Evolutionary conservation across 2,888 invertebrate genomes (phyloP), one percentile per base, ranked within the genome.

Genomic region (Nemapogon koenigi): DNA sequence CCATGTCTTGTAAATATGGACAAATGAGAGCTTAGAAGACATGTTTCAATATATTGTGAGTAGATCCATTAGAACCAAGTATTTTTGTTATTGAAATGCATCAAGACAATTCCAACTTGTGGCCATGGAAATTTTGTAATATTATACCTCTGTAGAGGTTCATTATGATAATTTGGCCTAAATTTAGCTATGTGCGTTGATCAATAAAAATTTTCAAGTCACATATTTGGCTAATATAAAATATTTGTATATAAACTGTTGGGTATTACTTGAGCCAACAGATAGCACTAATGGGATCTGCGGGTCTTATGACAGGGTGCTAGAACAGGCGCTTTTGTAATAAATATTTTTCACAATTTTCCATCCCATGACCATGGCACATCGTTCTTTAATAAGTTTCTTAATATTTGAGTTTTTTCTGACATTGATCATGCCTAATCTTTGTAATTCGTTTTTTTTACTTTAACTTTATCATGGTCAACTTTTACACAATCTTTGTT

Each of bases 1-100:
- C 47, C 47, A 40, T 44, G 42, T 19, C 42, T 35, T 18, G 45
- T 38, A 42, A 51, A 51, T 6, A 42, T 42, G 19, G 42, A 40
- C 44, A 47, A 45, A 31, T 41, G 35, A 6, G 14, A 10, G 11
- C 16, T 17, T 15, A 46, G 18, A 22, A 39, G 39, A 18, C 46
- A 43, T 4, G 51, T 45, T 40, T 54, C 48, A 3, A 50, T 42
- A 46, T 42, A 46, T 37, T 52, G 50, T 18, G 47, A 51, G 16
- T 45, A 49, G n/a, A n/a, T n/a, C n/a, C n/a, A n/a, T n/a, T 49
- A 39, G n/a, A 51, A 39, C 3, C 40, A 31, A 43, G 43, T 38
- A 30, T 37, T 11, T 16, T 19, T 22, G 3, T 40, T 35, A 14
- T 45, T 33, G 25, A 45, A 27, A 28, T 37, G 37, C 26, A 45